Percentiles rank a stretch among this genome's conserved stretches.
These are phyloP conservation scores for Caprella mutica DNA, from an alignment of 2,888 invertebrate species.

Conservation along the genomic window DNA sequence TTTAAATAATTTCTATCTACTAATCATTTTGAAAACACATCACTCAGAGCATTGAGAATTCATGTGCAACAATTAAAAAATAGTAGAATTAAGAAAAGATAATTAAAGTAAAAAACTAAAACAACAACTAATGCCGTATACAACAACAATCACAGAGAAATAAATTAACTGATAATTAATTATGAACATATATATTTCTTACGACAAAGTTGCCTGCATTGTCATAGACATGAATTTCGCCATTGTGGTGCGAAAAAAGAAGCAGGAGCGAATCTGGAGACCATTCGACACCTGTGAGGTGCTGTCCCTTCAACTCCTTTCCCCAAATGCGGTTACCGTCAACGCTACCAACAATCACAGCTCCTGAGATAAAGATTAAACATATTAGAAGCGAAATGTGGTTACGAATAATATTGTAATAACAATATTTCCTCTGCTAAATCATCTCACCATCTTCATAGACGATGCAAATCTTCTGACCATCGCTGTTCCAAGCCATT, in stretches of 20 bases:
- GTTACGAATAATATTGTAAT: background rate
- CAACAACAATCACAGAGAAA: no score
- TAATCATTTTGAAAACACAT: no score
- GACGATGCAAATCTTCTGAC: slow-evolving; percentile 93
- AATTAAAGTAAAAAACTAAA: no score
- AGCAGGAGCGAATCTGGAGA: slow-evolving; percentile 84
- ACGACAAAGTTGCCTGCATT: slow-evolving; percentile 61
- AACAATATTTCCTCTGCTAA: background rate
- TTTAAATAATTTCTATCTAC: no score
- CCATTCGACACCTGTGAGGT: slow-evolving; percentile 79
- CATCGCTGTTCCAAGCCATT: slow-evolving; percentile 97
- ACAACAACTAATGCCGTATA: no score
- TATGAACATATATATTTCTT: no score
- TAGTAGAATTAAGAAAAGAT: no score
- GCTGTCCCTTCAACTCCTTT: slow-evolving; percentile 73
- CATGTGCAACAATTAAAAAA: no score
- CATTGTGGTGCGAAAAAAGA: slow-evolving; percentile 76
- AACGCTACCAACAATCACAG: slow-evolving; percentile 88
- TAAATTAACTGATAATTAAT: no score
- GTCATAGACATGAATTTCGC: slow-evolving; percentile 90
- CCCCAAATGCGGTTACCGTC: slow-evolving; percentile 98
- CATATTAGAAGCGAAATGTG: background rate
- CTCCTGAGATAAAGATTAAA: slow-evolving; percentile 45
- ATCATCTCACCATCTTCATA: slow-evolving; percentile 74
- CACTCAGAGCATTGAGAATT: no score